Conservation (phyloP, 2,888 invertebrate genomes). For the Zygothrica quintamaculata region DNA sequence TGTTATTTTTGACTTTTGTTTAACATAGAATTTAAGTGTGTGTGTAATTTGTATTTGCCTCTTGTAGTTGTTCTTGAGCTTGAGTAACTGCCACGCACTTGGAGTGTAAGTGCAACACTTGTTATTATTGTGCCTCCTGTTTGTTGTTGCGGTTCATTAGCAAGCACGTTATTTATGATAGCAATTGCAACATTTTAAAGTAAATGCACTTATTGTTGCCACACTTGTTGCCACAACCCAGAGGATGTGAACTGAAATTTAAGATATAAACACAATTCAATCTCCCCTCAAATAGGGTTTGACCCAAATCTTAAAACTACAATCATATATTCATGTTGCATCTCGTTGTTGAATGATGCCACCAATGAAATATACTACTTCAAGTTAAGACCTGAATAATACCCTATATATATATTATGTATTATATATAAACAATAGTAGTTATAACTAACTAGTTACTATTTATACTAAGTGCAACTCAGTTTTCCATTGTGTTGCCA, state of each 20-base stretch:
- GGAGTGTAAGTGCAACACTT: conserved; percentile 50
- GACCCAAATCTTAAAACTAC: conserved; percentile 24
- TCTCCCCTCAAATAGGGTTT: too few species aligned
- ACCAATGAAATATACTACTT: conserved; percentile 9
- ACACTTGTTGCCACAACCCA: conserved; percentile 44
- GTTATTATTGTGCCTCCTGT: conserved; percentile 21
- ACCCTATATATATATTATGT: too few species aligned
- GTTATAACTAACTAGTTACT: too few species aligned
- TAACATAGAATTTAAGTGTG: conserved; percentile 52
- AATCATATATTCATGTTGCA: neutral
- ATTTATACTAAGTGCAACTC: neutral
- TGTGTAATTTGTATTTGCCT: conserved; percentile 63
- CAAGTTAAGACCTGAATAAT: too few species aligned
- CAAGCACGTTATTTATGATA: conserved; percentile 65
- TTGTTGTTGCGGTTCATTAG: conserved; percentile 56
- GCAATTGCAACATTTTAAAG: conserved; percentile 54
- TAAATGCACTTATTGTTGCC: conserved; percentile 69
- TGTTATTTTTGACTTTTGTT: conserved; percentile 55
- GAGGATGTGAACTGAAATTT: conserved; percentile 40
- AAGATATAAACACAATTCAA: conserved; percentile 47
- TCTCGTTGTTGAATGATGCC: conserved; percentile 20
- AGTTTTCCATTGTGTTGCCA: conserved; percentile 38
- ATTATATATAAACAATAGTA: too few species aligned
- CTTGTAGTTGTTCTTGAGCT: conserved; percentile 65
- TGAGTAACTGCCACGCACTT: conserved; percentile 68